Percentiles rank a stretch among this genome's conserved stretches.
phyloP scores from a whole-genome alignment of 92 coral and sea anemone genomes.

The Umimayanthus chanpuru region DNA sequence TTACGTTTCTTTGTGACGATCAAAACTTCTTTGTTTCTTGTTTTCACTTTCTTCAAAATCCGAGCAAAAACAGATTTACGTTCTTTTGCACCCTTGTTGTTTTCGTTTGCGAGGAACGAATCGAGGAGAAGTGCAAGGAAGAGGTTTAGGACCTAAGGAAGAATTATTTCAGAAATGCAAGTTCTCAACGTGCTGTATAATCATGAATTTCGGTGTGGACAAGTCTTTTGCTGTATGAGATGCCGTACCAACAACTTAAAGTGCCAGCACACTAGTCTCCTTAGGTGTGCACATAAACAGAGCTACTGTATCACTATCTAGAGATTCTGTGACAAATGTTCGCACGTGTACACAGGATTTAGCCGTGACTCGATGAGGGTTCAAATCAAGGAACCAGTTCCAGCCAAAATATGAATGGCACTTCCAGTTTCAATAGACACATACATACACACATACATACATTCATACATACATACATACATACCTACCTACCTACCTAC shows the following conservation, averaged over 20 bases:
- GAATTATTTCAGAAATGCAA: background rate
- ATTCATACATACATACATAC: too few species aligned
- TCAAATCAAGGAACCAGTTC: background rate
- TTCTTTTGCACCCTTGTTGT: background rate
- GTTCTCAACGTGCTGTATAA: too few species aligned
- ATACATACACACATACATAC: too few species aligned
- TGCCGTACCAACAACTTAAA: background rate
- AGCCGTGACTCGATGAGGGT: background rate
- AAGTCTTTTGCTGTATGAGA: background rate
- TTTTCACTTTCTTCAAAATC: background rate
- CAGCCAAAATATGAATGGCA: too few species aligned
- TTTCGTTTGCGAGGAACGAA: constrained; percentile 11
- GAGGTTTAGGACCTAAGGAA: constrained; percentile 28
- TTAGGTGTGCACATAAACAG: background rate
- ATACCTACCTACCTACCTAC: too few species aligned
- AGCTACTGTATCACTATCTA: too few species aligned
- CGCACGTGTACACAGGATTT: background rate
- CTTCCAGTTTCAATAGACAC: too few species aligned
- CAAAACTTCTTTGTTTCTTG: constrained; percentile 1
- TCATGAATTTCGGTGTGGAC: background rate
- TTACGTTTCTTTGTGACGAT: background rate
- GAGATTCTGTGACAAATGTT: background rate
- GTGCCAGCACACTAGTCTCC: too few species aligned
- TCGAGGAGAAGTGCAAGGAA: constrained; percentile 30
- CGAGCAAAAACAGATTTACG: background rate